Evolutionary conservation across 35 echinoderm and acorn worm genomes (phyloP).

Genomic region (Ophiothrix spiculata): DNA sequence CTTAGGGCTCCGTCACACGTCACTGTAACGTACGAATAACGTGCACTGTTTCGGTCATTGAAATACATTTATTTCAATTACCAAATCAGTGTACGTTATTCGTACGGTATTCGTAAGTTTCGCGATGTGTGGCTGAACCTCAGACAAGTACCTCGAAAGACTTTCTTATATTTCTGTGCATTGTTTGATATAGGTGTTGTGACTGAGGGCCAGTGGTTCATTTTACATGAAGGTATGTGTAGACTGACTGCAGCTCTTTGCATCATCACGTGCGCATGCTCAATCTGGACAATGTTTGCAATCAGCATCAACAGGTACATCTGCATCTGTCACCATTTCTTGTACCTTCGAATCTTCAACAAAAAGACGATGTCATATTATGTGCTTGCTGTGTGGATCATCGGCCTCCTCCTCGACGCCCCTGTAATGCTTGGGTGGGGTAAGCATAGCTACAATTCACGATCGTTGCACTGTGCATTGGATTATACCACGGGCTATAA

Average conservation of each 20-base stretch:
- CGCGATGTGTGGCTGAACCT: too few species aligned
- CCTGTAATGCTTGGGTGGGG: constrained; percentile 73
- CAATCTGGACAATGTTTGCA: constrained; percentile 60
- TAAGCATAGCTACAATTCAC: constrained; percentile 57
- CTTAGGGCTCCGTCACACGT: too few species aligned
- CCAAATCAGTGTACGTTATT: too few species aligned
- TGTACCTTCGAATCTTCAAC: constrained; percentile 59
- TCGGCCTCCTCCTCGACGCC: constrained; percentile 52
- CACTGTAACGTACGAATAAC: too few species aligned
- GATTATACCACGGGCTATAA: constrained; percentile 50
- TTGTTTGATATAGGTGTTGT: neutral
- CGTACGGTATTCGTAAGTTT: too few species aligned
- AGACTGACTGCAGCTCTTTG: constrained; percentile 40
- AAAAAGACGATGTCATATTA: constrained; percentile 39
- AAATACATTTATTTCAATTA: too few species aligned
- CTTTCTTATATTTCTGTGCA: too few species aligned
- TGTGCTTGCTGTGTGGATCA: constrained; percentile 30
- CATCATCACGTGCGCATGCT: constrained; percentile 48
- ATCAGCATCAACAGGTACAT: constrained; percentile 70
- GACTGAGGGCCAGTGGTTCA: neutral
- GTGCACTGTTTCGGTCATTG: too few species aligned
- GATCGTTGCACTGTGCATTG: constrained; percentile 71
- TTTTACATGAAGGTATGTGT: constrained; percentile 7
- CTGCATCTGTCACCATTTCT: constrained; percentile 25
- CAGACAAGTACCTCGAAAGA: too few species aligned